These are phyloP conservation scores for Seriola dumerili DNA, from an alignment of 2,113 vertebrate genomes.

Conservation along the genomic window DNA sequence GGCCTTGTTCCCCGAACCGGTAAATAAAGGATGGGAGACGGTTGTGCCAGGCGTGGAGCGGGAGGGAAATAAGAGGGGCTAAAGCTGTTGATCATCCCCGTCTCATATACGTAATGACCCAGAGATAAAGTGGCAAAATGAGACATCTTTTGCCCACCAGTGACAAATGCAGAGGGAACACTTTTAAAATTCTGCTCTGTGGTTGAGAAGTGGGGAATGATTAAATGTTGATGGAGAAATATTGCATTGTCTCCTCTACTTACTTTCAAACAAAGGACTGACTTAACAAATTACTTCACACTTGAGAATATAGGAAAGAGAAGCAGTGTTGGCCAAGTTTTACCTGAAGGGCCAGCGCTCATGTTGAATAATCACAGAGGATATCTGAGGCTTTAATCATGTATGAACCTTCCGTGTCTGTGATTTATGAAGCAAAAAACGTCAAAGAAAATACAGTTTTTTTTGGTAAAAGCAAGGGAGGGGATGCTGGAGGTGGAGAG, in stretches of 20 bases:
- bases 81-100: slow-evolving; percentile 84
- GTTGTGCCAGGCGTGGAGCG: slow-evolving; percentile 81
- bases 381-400: slow-evolving; percentile 65
- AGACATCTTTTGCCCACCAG: slow-evolving; percentile 84
- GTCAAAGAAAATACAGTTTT: slow-evolving; percentile 53
- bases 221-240: slow-evolving; percentile 88
- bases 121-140: slow-evolving; percentile 88
- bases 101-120: slow-evolving; percentile 87
- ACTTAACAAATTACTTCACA: slow-evolving; percentile 70
- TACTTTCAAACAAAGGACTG: slow-evolving; percentile 43
- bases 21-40: slow-evolving; percentile 89
- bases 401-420: slow-evolving; percentile 52
- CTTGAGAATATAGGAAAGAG: slow-evolving; percentile 65
- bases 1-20: slow-evolving; percentile 86
- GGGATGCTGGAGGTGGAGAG: slow-evolving; percentile 30
- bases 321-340: slow-evolving; percentile 20
- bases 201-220: slow-evolving; percentile 82
- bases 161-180: slow-evolving; percentile 85
- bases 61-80: slow-evolving; percentile 76
- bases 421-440: slow-evolving; percentile 66
- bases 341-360: slow-evolving; percentile 57
- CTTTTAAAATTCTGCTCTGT: slow-evolving; percentile 83
- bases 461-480: slow-evolving; percentile 13
- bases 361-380: slow-evolving; percentile 57
- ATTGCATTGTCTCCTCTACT: slow-evolving; percentile 33